Conservation (phyloP, 2,797 vertebrate genomes). For the Girardinus metallicus region DNA sequence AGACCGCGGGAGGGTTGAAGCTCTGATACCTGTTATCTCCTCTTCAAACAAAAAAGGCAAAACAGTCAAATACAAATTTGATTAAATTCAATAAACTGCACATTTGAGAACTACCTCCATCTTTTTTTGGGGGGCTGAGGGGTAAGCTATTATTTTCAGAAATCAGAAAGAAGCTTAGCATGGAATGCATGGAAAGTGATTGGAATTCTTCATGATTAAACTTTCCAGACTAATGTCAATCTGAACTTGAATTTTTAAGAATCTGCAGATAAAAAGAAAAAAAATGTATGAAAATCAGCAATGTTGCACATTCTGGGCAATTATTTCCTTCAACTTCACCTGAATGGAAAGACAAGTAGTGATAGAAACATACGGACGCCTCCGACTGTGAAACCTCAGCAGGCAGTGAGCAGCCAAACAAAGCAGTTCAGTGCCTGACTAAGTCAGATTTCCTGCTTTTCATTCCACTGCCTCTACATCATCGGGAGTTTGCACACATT, state of each 20-base stretch:
- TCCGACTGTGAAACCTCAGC: constrained; percentile 46
- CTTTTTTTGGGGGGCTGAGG: constrained; percentile 3
- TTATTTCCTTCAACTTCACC: constrained; percentile 37
- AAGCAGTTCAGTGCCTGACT: constrained; percentile 56
- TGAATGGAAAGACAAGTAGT: constrained; percentile 32
- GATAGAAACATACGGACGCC: constrained; percentile 38
- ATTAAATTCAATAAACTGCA: constrained; percentile 26
- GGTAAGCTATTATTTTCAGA: constrained; percentile 26
- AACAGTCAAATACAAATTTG: constrained; percentile 35
- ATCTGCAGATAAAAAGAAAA: neutral
- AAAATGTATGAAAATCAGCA: constrained; percentile 31
- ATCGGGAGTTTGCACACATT: constrained; percentile 65
- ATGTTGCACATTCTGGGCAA: constrained; percentile 24
- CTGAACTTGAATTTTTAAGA: constrained; percentile 17
- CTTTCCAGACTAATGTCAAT: neutral
- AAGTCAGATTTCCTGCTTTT: constrained; percentile 68
- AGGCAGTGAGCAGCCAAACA: constrained; percentile 51
- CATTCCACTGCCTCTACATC: constrained; percentile 68
- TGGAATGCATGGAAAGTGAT: constrained; percentile 26
- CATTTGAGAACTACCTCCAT: constrained; percentile 11
- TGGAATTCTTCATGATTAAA: constrained; percentile 16
- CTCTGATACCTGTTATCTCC: constrained; percentile 22
- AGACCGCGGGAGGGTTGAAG: neutral
- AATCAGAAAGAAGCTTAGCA: constrained; percentile 35
- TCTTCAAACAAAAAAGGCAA: constrained; percentile 49